Evolutionary conservation across 2,888 invertebrate species (phyloP), one percentile per base, ranked within the genome.

Genomic region (Venustoraphidia nigricollis): DNA sequence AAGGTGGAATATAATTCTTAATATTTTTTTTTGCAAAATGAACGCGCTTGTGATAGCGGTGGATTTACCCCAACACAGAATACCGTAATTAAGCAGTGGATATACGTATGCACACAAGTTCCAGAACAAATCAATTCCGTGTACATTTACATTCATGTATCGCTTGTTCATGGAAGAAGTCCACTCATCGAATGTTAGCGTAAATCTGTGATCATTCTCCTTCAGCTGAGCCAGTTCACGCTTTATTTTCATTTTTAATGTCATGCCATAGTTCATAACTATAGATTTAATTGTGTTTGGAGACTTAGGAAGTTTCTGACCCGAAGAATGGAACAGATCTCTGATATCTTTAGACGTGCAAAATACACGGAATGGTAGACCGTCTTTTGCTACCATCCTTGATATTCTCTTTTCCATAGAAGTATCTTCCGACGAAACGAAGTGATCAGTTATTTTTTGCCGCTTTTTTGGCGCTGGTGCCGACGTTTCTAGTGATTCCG

Each of bases 341-440:
- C 36, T 36, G 13, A 36, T 36, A 36, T 45, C 46, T 17, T 48
- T 11, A 9, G 51, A 55, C 6, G 52, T 53, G 39, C 50, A 49
- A 40, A 51, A 53, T 10, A 50, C 50, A 43, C 49, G 35, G 10
- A 54, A 54, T 8, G 55, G 53, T 39, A 56, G n/a, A 9, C 54
- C 54, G 46, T 55, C 53, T 47, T 54, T 52, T 3, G 52, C 54
- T 39, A 46, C 46, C 54, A 55, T 54, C 45, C 54, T 42, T 35
- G 48, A 40, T 42, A 48, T 39, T 41, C 34, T 46, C 34, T 46
- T 40, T 41, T 49, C 49, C 36, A 44, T 46, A 3, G 45, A 38
- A 17, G 11, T 36, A 35, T 47, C 36, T 11, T 17, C 13, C 13
- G 35, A 35, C 4, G 47, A 41, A 35, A n/a, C 41, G 37, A 47